A percentile compares a stretch with the other conserved stretches of the same genome.
Conservation (phyloP, 2,113 vertebrate species). For the Pimephales promelas region DNA sequence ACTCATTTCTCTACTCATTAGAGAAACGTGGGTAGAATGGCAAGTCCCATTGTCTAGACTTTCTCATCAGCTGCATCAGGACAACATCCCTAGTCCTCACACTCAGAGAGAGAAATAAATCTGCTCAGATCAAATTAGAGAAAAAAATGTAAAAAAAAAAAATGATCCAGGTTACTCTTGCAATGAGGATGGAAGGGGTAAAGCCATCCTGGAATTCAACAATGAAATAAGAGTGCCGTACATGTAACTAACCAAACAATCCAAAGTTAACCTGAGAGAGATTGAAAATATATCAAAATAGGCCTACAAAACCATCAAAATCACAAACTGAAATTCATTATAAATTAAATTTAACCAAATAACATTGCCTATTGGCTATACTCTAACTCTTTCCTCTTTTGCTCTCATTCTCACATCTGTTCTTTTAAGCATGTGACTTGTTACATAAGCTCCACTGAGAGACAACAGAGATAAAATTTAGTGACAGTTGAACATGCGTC, state of each 20-base stretch:
- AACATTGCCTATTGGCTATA: background rate
- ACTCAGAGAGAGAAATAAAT: background rate
- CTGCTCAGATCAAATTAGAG: background rate
- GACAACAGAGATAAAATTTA: background rate
- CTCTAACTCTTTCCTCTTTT: background rate
- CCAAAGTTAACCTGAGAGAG: background rate
- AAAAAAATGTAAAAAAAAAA: background rate
- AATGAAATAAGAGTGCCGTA: background rate
- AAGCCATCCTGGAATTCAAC: background rate
- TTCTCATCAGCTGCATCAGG: constrained; percentile 33
- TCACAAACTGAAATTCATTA: background rate
- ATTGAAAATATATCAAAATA: background rate
- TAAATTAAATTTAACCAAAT: background rate
- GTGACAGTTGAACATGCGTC: background rate
- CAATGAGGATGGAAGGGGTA: background rate
- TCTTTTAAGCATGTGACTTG: background rate
- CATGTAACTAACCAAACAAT: background rate
- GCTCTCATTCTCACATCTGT: background rate
- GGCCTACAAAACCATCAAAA: background rate
- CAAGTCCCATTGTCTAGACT: constrained; percentile 69
- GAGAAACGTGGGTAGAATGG: constrained; percentile 73
- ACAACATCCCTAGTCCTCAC: constrained; percentile 1
- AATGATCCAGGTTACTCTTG: background rate
- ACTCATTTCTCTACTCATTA: constrained; percentile 67
- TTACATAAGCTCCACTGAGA: constrained; percentile 4